Evolutionary conservation across 37 sponge, comb jelly and placozoan genomes (phyloP).

Genomic region (Axinella damicornis): DNA sequence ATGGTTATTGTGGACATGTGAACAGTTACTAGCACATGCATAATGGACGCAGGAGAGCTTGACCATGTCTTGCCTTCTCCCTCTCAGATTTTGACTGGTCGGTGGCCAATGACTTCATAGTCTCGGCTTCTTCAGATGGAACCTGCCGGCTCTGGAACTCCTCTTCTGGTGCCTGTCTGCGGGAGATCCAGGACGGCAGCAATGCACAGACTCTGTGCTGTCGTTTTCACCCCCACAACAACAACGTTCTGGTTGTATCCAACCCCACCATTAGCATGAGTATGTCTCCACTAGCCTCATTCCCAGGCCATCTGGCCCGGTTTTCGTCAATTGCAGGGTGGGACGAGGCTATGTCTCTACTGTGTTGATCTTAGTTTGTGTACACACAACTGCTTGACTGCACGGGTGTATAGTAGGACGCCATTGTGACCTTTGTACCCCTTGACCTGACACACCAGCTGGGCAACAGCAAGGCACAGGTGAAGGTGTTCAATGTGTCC

Average conservation of each 20-base stretch:
- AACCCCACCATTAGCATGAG: background rate
- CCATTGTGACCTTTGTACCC: background rate
- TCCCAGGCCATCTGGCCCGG: too few species aligned
- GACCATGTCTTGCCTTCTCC: background rate
- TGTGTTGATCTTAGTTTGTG: background rate
- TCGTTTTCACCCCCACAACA: conserved; percentile 68
- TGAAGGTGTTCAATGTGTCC: conserved; percentile 88
- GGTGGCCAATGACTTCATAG: conserved; percentile 77
- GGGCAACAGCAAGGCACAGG: conserved; percentile 86
- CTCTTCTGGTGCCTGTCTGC: conserved; percentile 66
- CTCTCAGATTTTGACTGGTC: conserved; percentile 91
- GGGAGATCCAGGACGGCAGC: conserved; percentile 63
- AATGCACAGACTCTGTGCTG: conserved; percentile 55
- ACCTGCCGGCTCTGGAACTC: conserved; percentile 88
- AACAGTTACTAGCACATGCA: too few species aligned
- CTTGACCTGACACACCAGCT: conserved; percentile 15
- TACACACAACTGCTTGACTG: too few species aligned
- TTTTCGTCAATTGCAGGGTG: background rate
- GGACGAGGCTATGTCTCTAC: background rate
- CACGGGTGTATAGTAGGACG: too few species aligned
- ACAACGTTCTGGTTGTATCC: conserved; percentile 79
- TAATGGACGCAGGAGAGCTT: too few species aligned
- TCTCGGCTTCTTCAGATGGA: conserved; percentile 86
- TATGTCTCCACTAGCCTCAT: background rate
- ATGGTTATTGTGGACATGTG: too few species aligned